Evolutionary conservation across 1,140 invertebrate genomes (phyloP), one percentile per base, ranked within the genome.

Genomic region (Drosophila virilis): DNA sequence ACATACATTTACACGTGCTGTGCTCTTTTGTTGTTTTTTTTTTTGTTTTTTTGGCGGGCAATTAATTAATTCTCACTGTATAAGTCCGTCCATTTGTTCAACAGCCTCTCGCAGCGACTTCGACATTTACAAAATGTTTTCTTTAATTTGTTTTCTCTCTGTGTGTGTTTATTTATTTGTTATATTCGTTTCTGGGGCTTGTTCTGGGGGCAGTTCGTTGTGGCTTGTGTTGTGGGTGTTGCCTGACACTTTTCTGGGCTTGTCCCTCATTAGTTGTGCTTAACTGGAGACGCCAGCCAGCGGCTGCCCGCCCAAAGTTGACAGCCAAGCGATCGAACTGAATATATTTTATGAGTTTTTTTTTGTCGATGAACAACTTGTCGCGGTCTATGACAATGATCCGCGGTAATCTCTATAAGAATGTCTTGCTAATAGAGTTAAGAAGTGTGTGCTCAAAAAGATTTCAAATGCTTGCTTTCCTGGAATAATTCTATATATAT

Each of bases 91-190:
- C 33, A 54, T 54, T 54, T 37, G 51, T 37, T 54, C 51, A 17
- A 37, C 33, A 12, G 51, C 51, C 38, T 57, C 51, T 37, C 32
- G 12, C 64, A 17, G 32, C 40, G 12, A 58, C 74, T 84, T 80
- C 74, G 84, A 89, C 84, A 84, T 89, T 89, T 84, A 89, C 84
- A 89, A 89, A 89, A 89, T 89, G 84, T 89, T 89, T 89, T 89
- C 77, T 71, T 78, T 90, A 89, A 89, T 89, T 89, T 89, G 77
- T 89, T 28, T 28, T 28, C 22, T 28, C 22, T 28, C 22, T 28
- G 22, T 28, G 22, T 28, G 3, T 5, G 4, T 5, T 28, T 28
- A 12, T 86, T 60, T 71, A 46, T 86, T 82, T 55, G 59, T 54
- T 85, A 78, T 61, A 59, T 52, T 55, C 38, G 32, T 46, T 62